These are phyloP conservation scores for Galleria mellonella DNA, from an alignment of 1,140 invertebrate species.

Conservation along the genomic window DNA sequence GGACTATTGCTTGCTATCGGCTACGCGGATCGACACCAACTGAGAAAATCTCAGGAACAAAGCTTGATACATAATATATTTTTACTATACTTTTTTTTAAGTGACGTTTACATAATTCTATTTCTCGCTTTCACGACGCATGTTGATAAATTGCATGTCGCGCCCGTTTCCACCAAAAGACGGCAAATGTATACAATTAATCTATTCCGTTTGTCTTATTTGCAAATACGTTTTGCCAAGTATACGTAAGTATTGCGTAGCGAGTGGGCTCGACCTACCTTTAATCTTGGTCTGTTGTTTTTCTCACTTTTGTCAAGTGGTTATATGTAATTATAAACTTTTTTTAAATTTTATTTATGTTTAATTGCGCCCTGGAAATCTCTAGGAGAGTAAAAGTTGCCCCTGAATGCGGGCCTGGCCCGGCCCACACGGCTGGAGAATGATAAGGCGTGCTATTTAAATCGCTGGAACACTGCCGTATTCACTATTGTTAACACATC, in stretches of 20 bases:
- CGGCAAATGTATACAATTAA: conserved; percentile 2
- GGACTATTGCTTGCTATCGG: conserved; percentile 1
- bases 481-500: too few species aligned
- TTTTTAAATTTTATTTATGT: not conserved
- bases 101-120: conserved; percentile 33
- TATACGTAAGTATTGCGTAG: not conserved
- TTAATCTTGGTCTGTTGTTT: not conserved
- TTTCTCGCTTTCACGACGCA: conserved; percentile 45
- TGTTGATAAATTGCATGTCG: conserved; percentile 49
- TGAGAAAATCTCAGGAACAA: conserved; percentile 21
- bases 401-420: conserved; percentile 35
- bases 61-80: conserved; percentile 23
- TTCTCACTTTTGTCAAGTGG: too few species aligned
- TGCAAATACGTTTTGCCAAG: conserved; percentile 5
- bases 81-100: conserved; percentile 16
- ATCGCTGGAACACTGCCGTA: conserved; percentile 30
- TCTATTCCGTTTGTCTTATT: conserved; percentile 4
- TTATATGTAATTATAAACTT: too few species aligned
- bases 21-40: conserved; percentile 25
- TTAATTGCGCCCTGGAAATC: conserved; percentile 17
- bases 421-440: conserved; percentile 53
- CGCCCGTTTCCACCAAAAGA: conserved; percentile 14
- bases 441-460: conserved; percentile 54
- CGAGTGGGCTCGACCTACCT: conserved; percentile 1
- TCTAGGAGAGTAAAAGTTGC: conserved; percentile 16